These are phyloP conservation scores for Cryptotermes secundus DNA, from an alignment of 1,140 invertebrate species.

Conservation along the genomic window DNA sequence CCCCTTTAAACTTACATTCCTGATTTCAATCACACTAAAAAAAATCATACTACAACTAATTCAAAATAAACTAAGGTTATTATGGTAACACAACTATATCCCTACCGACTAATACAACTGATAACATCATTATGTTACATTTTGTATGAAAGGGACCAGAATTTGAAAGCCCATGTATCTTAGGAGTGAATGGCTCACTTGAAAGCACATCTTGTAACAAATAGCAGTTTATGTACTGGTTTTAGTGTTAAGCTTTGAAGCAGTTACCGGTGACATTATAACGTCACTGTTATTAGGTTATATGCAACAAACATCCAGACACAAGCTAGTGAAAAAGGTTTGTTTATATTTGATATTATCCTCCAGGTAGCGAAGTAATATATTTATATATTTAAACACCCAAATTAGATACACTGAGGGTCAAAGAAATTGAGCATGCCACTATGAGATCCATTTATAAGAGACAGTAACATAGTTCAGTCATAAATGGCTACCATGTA, in stretches of 20 bases:
- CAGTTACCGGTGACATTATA: neutral
- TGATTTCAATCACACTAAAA: neutral
- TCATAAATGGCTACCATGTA: too few species aligned
- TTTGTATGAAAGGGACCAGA: neutral
- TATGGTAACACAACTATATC: neutral
- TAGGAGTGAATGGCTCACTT: neutral
- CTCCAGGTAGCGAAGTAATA: constrained; percentile 8
- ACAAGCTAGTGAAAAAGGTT: neutral
- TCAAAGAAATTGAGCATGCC: neutral
- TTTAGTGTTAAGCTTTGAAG: neutral
- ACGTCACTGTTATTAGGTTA: neutral
- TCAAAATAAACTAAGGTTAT: neutral
- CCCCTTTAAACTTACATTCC: neutral
- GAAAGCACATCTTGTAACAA: neutral
- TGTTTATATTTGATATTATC: neutral
- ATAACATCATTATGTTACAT: neutral
- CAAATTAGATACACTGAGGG: neutral
- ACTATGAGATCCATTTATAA: too few species aligned
- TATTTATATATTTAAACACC: neutral
- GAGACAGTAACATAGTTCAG: too few species aligned
- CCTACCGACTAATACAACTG: neutral
- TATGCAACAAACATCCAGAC: neutral
- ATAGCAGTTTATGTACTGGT: neutral
- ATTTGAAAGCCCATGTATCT: neutral
- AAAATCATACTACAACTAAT: neutral